A percentile compares a stretch with the other conserved stretches of the same genome.
Conservation (phyloP, 2,797 vertebrate genomes). For the Tachyglossus aculeatus region DNA sequence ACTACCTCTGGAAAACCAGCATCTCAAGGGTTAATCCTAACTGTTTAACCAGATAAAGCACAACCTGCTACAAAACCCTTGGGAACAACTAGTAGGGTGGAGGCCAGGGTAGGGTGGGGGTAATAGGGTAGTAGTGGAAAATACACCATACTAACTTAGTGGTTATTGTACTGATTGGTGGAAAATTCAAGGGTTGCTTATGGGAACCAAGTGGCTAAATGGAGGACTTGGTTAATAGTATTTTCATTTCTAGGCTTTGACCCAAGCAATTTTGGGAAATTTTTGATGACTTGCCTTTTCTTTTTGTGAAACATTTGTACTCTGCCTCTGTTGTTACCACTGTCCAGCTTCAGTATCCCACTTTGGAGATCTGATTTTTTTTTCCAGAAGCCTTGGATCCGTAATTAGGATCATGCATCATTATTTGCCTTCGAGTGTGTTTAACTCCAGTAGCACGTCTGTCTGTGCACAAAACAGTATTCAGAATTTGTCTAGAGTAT, state of each 20-base stretch:
- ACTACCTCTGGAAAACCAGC: too few species aligned
- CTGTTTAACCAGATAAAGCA: too few species aligned
- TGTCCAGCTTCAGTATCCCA: not conserved
- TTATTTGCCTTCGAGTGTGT: constrained; percentile 8
- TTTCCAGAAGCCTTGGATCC: constrained; percentile 2
- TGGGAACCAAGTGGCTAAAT: not conserved
- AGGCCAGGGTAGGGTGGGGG: too few species aligned
- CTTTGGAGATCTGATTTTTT: constrained; percentile 6
- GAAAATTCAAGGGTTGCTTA: not conserved
- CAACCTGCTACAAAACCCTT: too few species aligned
- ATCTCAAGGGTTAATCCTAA: too few species aligned
- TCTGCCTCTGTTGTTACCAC: constrained; percentile 12
- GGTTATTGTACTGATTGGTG: not conserved
- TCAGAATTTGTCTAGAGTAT: not conserved
- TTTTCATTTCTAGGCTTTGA: not conserved
- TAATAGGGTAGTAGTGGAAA: too few species aligned
- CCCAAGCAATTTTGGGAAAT: not conserved
- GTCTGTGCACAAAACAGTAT: not conserved
- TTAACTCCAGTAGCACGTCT: not conserved
- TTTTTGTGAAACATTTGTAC: not conserved
- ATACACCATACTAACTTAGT: not conserved
- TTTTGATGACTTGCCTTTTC: constrained; percentile 1
- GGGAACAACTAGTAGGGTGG: too few species aligned
- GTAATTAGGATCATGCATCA: constrained; percentile 24
- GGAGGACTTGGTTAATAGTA: not conserved